A percentile compares a stretch with the other conserved stretches of the same genome.
Conservation (phyloP, 2,888 invertebrate genomes). For the Nyleta sp. region DNA sequence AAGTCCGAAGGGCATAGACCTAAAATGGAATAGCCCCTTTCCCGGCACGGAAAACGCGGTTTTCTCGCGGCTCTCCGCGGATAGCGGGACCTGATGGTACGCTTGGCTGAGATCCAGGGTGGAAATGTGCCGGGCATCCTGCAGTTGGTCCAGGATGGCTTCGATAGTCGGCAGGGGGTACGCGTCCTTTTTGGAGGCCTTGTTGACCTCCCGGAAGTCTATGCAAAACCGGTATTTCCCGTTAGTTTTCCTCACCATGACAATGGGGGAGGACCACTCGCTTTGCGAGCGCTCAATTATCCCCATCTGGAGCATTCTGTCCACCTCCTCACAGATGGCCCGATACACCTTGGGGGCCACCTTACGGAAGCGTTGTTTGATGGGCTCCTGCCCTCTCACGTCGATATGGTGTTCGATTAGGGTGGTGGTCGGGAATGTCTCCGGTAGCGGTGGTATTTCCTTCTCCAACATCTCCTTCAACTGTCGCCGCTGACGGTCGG, state of each 20-base stretch:
- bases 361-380: not conserved
- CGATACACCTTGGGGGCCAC: not conserved
- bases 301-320: not conserved
- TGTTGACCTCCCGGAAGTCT: constrained; percentile 42
- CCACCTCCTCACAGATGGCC: not conserved
- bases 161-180: constrained; percentile 58
- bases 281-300: not conserved
- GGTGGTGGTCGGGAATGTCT: not conserved
- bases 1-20: constrained; percentile 43
- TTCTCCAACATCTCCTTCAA: too few relatives aligned
- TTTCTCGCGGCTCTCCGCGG: constrained; percentile 38
- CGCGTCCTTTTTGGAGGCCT: constrained; percentile 44
- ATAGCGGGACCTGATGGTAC: constrained; percentile 3
- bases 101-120: constrained; percentile 5
- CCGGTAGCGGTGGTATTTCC: not conserved
- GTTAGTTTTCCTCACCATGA: too few relatives aligned
- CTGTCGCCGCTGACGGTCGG: too few relatives aligned
- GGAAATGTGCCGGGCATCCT: constrained; percentile 57
- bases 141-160: constrained; percentile 41
- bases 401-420: not conserved
- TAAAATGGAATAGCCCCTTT: too few relatives aligned
- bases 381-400: not conserved
- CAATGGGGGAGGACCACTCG: not conserved
- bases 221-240: constrained; percentile 12
- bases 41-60: constrained; percentile 60